Base-by-base conservation (phyloP, 2,888 invertebrate genomes). In the Acronicta aceris region DNA sequence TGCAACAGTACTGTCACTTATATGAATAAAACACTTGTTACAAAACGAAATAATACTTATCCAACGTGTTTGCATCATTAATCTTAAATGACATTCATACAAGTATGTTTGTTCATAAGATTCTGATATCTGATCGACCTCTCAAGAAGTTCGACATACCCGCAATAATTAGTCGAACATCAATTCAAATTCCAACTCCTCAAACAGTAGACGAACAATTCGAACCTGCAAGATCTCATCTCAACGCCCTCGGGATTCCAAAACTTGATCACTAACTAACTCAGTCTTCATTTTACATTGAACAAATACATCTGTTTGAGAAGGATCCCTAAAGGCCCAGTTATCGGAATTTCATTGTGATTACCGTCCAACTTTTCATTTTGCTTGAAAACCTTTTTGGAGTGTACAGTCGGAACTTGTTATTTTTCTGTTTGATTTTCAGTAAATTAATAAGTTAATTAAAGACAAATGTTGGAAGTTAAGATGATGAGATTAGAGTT, bases 291-390 rank as follows among this genome's bases (percentile, higher is more conserved):
- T 81, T 81, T 81, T 79, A 73, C 76, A 71, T 74, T 77, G 74
- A 72, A 71, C 79, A 82, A 82, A 82, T 74, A 82, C 77, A 70
- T 64, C 71, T 79, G 78, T 81, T 82, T 79, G 81, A 63, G 52
- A 59, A 69, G 66, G 71, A 68, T 65, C 78, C 65, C 61, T 45
- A 15, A 66, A 69, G 74, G 52, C 63, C 64, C 72, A 48, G 79
- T 65, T 78, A 77, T 75, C 58, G 71, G 68, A 65, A 71, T 62
- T 74, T 69, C 74, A 70, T 76, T 81, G 71, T 76, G 72, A 81
- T 79, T 76, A 81, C 59, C 69, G 49, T 67, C 43, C 40, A 62
- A 77, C 62, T 78, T 77, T 68, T 63, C 60, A 61, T 75, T 68
- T 75, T 71, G 65, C 71, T 69, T 58, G 62, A 60, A 57, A 61